Base-by-base conservation (phyloP, 2,888 invertebrate genomes). In the Melanostoma scalare region DNA sequence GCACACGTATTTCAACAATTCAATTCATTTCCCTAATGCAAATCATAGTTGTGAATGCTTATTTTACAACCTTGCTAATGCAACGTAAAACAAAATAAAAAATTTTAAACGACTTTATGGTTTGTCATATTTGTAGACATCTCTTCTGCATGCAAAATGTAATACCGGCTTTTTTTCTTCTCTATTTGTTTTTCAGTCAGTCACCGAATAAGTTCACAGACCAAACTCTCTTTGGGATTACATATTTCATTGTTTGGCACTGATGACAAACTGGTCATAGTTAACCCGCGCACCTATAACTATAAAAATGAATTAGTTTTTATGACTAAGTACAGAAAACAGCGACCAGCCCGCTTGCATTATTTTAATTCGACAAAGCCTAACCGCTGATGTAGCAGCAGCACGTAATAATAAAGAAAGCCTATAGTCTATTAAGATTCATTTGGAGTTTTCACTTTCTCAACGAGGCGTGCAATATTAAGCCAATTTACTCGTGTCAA, bases 391-490 rank as follows among this genome's bases (percentile, higher is more conserved):
- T 36, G 6, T 5, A 8, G 31, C 8, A 4, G 8, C 38, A 36
- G 20, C 6, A 35, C 10, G 33, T 50, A 68, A 40, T 56, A 9
- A 20, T 9, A 50, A 73, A 58, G 58, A 81, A 77, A 78, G 78
- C 73, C 82, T 74, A 20, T 20, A 20, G 20, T 20, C 20, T 20
- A 82, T 82, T 82, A 73, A 69, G 65, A 78, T 69, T 78, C 68
- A 74, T 82, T 82, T 82, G 53, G 40, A 78, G 73, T 82, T 78
- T 82, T 82, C 82, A 82, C 82, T 82, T 82, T 82, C 82, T 78
- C 73, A 50, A 56, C 60, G 8, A 53, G 74, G 50, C 58, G 71
- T 48, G 60, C 60, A 40, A 68, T 55, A 78, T 60, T 50, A 53
- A 73, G 67, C 63, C 68, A 82, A 78, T 69, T 63, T 74, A 52